These are phyloP conservation scores for Hemibagrus wyckioides DNA, from an alignment of 2,113 vertebrate genomes.

Conservation along the genomic window DNA sequence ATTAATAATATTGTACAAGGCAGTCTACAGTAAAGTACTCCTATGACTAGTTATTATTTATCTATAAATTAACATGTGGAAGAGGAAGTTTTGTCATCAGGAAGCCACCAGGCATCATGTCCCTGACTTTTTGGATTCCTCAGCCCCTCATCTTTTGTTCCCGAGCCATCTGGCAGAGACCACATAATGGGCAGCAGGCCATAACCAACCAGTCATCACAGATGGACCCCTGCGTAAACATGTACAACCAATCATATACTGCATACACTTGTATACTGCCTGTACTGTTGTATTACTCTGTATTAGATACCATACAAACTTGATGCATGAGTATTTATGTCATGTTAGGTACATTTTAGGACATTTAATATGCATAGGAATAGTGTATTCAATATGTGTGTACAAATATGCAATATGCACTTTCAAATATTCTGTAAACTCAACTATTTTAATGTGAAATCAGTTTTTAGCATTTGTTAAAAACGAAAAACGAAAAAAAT, in stretches of 20 bases:
- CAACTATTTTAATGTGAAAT: neutral
- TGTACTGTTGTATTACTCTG: neutral
- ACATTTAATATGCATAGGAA: neutral
- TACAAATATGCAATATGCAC: neutral
- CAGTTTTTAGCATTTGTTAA: neutral
- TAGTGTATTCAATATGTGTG: neutral
- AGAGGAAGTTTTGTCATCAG: neutral
- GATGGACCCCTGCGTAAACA: slow-evolving; percentile 70
- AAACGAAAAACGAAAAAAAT: neutral
- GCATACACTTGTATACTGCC: neutral
- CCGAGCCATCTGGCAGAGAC: slow-evolving; percentile 77
- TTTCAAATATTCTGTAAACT: neutral
- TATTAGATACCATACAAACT: neutral
- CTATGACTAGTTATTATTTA: neutral
- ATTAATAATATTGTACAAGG: neutral
- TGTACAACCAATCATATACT: slow-evolving; percentile 13
- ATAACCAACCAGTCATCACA: slow-evolving; percentile 76
- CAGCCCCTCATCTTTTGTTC: slow-evolving; percentile 72
- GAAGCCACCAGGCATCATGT: neutral
- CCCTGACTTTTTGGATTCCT: slow-evolving; percentile 17
- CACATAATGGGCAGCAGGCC: slow-evolving; percentile 68
- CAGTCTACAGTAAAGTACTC: neutral
- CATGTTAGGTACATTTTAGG: neutral
- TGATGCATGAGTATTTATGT: neutral
- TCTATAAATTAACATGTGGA: neutral